Percentiles rank a stretch among this genome's conserved stretches.
Conservation (phyloP, 2,113 vertebrate genomes). For the Aspidoscelis tigris region DNA sequence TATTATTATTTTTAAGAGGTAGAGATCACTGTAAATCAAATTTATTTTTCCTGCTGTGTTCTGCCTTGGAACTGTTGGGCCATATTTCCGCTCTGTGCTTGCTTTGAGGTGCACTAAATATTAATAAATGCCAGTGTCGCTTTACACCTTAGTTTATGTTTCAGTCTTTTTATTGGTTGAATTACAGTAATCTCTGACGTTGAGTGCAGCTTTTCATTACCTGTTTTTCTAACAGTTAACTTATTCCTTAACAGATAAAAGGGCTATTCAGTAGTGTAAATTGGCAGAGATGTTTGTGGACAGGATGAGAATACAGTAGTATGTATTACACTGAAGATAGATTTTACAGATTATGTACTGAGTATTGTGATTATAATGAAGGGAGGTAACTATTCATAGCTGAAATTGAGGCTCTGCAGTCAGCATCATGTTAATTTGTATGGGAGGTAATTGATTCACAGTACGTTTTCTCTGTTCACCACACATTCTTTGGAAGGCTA, state of each 20-base stretch:
- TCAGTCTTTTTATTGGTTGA: conserved; percentile 4
- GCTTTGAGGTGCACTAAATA: not conserved
- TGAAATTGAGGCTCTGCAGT: not conserved
- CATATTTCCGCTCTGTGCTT: fast-evolving
- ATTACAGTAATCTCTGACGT: conserved; percentile 20
- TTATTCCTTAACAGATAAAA: conserved; percentile 22
- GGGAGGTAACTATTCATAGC: not conserved
- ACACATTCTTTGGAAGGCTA: not conserved
- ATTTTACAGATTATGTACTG: not conserved
- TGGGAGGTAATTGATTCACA: not conserved
- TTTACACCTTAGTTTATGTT: conserved; percentile 22
- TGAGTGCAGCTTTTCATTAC: not conserved
- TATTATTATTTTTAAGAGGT: conserved; percentile 9
- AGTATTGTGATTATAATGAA: too few relatives aligned
- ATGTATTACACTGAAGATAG: not conserved
- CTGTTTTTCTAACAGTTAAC: not conserved
- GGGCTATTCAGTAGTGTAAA: not conserved
- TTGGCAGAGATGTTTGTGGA: conserved; percentile 1
- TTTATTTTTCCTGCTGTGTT: not conserved
- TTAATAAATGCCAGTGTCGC: not conserved
- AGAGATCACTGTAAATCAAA: not conserved
- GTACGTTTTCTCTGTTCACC: not conserved
- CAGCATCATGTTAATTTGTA: not conserved
- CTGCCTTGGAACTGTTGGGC: not conserved
- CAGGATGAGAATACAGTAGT: not conserved